Conservation (phyloP, 1,140 invertebrate genomes). For the Drosophila pallidifrons region DNA sequence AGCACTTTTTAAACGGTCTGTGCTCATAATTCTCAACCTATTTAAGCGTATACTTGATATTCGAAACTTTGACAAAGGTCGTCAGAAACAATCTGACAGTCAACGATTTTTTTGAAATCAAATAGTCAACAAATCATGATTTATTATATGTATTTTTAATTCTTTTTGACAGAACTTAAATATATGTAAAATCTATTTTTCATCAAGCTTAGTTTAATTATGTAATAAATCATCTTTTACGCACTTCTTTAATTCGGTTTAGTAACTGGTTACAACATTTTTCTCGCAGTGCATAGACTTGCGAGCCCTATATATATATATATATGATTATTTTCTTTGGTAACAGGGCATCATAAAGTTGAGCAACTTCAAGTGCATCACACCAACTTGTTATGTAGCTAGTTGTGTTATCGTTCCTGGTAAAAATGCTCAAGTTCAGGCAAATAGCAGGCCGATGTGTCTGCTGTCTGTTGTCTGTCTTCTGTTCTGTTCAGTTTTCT, state of each 20-base stretch:
- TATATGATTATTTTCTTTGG: constrained; percentile 13
- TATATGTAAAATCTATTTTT: background rate
- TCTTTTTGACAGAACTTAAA: background rate
- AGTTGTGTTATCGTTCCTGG: constrained; percentile 50
- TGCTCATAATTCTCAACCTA: background rate
- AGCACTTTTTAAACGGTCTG: constrained; percentile 8
- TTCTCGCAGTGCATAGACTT: background rate
- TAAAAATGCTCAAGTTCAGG: constrained; percentile 43
- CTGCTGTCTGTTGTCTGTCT: constrained; percentile 17
- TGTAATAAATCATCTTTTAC: background rate
- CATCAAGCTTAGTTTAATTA: constrained; percentile 1
- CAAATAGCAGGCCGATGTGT: constrained; percentile 29
- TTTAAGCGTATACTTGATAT: constrained; percentile 10
- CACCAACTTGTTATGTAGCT: constrained; percentile 37
- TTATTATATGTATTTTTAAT: background rate
- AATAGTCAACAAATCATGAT: constrained; percentile 2
- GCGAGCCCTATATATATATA: background rate
- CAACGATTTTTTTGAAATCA: background rate
- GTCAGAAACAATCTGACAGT: constrained; percentile 2
- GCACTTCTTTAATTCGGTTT: background rate
- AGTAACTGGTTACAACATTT: background rate
- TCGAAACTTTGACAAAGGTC: constrained; percentile 14
- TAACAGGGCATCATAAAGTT: constrained; percentile 21
- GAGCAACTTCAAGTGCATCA: constrained; percentile 2
- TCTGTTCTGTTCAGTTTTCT: constrained; percentile 22